phyloP scores from a whole-genome alignment of 2,888 invertebrate species.

The Cryptocephalus moraei region DNA sequence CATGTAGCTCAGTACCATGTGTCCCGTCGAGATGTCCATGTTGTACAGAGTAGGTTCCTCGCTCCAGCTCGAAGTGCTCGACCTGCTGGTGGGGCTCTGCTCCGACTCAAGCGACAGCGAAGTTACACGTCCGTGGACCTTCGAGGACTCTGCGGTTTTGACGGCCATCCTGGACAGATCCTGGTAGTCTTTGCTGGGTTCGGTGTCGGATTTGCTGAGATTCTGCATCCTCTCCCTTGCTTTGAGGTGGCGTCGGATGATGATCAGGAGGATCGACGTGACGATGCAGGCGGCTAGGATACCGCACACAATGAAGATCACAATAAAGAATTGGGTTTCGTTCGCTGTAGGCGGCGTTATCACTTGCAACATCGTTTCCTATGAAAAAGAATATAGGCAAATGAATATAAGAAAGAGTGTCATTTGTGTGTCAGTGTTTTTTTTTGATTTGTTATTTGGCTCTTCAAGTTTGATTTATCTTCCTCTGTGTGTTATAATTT shows the following conservation, averaged over 20 bases:
- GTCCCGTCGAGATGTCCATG: constrained; percentile 92
- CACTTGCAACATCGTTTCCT: constrained; percentile 21
- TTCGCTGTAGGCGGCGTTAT: constrained; percentile 35
- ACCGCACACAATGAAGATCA: constrained; percentile 49
- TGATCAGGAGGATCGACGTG: constrained; percentile 51
- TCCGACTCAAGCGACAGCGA: constrained; percentile 77
- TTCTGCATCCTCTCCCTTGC: constrained; percentile 73
- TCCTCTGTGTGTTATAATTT: too few relatives aligned
- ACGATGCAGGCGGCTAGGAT: constrained; percentile 55
- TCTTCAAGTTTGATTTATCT: too few relatives aligned
- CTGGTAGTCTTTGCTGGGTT: constrained; percentile 90
- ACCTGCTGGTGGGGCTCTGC: constrained; percentile 74
- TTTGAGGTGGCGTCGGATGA: constrained; percentile 66
- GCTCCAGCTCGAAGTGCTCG: constrained; percentile 95
- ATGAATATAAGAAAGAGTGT: too few relatives aligned
- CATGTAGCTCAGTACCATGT: constrained; percentile 81
- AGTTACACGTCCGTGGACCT: constrained; percentile 55
- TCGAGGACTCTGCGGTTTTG: constrained; percentile 52
- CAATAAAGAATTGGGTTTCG: constrained; percentile 28
- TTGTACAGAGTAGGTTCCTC: constrained; percentile 92
- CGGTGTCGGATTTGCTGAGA: constrained; percentile 60
- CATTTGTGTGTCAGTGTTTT: too few relatives aligned
- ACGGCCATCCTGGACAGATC: constrained; percentile 82
- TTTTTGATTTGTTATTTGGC: too few relatives aligned
- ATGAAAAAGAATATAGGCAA: too few relatives aligned